Evolutionary conservation across 2,113 vertebrate genomes (phyloP).

Genomic region (Sciurus niger): DNA sequence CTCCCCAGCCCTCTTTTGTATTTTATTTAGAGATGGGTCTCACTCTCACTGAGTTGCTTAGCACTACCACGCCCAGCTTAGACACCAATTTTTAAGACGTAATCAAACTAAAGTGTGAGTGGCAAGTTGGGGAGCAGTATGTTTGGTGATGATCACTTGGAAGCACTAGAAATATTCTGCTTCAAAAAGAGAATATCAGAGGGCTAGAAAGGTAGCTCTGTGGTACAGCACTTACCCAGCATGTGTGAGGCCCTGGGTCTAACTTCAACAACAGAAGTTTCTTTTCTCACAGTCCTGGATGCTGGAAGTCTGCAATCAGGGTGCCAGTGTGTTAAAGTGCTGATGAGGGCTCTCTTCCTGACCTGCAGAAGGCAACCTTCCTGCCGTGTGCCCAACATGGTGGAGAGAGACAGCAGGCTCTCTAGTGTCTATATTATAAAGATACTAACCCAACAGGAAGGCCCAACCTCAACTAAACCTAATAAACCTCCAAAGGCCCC

Average conservation of each 20-base stretch:
- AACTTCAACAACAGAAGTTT: not conserved
- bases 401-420: not conserved
- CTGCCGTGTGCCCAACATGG: not conserved
- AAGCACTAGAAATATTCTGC: not conserved
- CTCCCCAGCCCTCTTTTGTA: no score
- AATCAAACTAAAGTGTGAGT: not conserved
- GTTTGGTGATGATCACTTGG: not conserved
- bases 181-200: not conserved
- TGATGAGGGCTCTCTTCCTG: no score
- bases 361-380: not conserved
- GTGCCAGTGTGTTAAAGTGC: not conserved
- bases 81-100: not conserved
- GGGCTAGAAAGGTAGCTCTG: no score
- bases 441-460: not conserved
- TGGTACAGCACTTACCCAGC: no score
- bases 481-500: not conserved
- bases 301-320: not conserved
- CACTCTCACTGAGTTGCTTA: no score
- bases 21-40: no score
- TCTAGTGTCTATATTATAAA: not conserved
- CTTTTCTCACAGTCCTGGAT: constrained; percentile 23
- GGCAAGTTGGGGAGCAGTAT: not conserved
- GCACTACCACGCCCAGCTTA: no score
- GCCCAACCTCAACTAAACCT: not conserved
- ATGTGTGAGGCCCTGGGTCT: no score